Evolutionary conservation across 2,797 vertebrate genomes (phyloP), one percentile per base, ranked within the genome.

Genomic region (Brachyalestes nurse): DNA sequence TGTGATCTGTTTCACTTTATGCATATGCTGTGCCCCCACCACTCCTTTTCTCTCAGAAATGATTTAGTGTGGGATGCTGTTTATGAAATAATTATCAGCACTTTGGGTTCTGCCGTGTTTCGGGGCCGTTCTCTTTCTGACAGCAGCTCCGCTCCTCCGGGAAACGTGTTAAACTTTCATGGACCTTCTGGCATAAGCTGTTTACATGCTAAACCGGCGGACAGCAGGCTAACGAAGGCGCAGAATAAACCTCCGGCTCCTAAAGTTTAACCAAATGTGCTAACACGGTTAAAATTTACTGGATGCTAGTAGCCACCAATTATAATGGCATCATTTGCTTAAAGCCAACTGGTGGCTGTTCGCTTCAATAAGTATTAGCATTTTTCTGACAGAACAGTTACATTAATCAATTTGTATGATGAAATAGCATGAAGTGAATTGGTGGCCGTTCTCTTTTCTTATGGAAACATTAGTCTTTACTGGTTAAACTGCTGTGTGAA

Each of bases 101-200:
- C 21, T 28, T 28, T 17, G 42, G 70, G 75, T 64, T 74, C 73
- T 34, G 73, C 57, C 14, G 12, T 71, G 38, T 73, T 76, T 23
- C 6, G 14, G 28, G 25, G 61, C 75, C 51, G 28, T 79, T 47
- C 47, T 51, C 45, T 49, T 38, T 84, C 14, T 58, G 76, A 78
- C 42, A 42, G 81, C 17, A 58, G 78, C 75, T 73, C 65, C 45
- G 13, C 62, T 82, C 55, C 71, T 42, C 57, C 72, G 77, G 75
- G 71, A 79, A 69, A 45, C 25, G 28, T 62, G 60, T 83, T 53
- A 75, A 82, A 79, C 72, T 84, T 83, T 84, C 81, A 75, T 77
- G 28, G 7, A 17, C 51, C 53, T 61, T 19, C 55, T 21, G 65
- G 55, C 66, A 62, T 28, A 61, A 42, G 51, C 76, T 78, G 28